Base-by-base conservation (phyloP, 2,888 invertebrate species). In the Ennomos erosarius region DNA sequence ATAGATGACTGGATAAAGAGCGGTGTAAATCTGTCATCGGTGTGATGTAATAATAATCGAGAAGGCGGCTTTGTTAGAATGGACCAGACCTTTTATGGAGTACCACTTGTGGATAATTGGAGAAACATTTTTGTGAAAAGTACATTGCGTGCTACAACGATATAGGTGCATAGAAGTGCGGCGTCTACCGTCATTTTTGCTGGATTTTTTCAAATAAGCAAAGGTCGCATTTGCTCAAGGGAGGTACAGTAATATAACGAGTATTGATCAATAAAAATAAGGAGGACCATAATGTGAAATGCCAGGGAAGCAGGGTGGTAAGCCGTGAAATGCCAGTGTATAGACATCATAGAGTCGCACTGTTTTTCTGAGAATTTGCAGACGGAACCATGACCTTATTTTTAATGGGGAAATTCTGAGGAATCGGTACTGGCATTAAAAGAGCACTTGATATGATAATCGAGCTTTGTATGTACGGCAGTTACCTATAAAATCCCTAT, bases 11-110 rank as follows among this genome's bases (percentile, higher is more conserved):
- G 67, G 55, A 60, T 57, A 62, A 61, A 48, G 53, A 44, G 37
- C 36, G 42, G 34, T 44, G 47, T 60, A 55, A 55, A 62, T 55
- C 59, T 59, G 48, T 62, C 64, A 56, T 51, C 63, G 51, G 59
- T 50, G 64, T 75, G 70, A 72, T 59, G 73, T 66, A 76, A 74
- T 64, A 76, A 74, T 64, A 45, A 47, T 55, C 26, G 12, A 42
- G 39, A 57, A 65, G 49, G 39, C 60, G 55, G 53, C 47, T 26
- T 11, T 39, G 49, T 50, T 55, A 44, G 37, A 33, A 35, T 33
- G 1, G 10, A 13, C 16, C 9, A 16, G 26, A 3, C 26, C 26
- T 26, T 26, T 6, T 26, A 26, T 26, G 26, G 26, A 26, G 26
- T 26, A 26, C 26, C 26, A 26, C 26, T 26, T 26, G 26, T 26